Percentiles rank a stretch among this genome's conserved stretches.
Conservation (phyloP, 1,140 invertebrate genomes). For the Stenopsyche tienmushanensis region DNA sequence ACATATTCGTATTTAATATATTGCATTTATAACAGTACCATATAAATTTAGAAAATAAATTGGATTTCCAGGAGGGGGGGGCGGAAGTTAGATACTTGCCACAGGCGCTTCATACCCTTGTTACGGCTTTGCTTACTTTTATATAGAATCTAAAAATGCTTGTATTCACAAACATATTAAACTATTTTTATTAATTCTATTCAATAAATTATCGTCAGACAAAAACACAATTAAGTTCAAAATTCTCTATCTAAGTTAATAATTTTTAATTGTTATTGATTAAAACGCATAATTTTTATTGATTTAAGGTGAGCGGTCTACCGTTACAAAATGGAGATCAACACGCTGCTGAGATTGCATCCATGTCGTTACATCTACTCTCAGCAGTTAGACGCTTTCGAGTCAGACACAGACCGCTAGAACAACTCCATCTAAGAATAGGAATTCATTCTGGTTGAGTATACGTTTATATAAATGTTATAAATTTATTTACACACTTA, state of each 20-base stretch:
- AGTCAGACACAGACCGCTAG: conserved; percentile 82
- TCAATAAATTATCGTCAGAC: no score
- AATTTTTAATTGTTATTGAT: not conserved
- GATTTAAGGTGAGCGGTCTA: conserved; percentile 76
- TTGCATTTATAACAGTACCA: no score
- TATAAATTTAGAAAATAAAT: no score
- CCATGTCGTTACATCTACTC: conserved; percentile 86
- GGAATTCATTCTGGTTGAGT: conserved; percentile 84
- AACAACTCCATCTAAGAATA: conserved; percentile 83
- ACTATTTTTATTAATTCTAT: no score
- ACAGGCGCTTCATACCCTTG: no score
- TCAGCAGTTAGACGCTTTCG: conserved; percentile 81
- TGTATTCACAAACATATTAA: no score
- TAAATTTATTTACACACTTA: not conserved
- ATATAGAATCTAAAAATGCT: no score
- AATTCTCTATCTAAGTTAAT: not conserved
- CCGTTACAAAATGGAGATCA: conserved; percentile 76
- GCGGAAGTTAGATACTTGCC: no score
- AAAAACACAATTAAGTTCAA: not conserved
- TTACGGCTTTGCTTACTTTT: no score
- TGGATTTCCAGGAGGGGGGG: no score
- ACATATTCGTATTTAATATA: no score
- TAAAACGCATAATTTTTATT: conserved; percentile 6
- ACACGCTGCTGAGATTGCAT: conserved; percentile 90
- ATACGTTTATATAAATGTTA: not conserved